Evolutionary conservation across 2,113 vertebrate species (phyloP).

Genomic region (Semicossyphus pulcher): DNA sequence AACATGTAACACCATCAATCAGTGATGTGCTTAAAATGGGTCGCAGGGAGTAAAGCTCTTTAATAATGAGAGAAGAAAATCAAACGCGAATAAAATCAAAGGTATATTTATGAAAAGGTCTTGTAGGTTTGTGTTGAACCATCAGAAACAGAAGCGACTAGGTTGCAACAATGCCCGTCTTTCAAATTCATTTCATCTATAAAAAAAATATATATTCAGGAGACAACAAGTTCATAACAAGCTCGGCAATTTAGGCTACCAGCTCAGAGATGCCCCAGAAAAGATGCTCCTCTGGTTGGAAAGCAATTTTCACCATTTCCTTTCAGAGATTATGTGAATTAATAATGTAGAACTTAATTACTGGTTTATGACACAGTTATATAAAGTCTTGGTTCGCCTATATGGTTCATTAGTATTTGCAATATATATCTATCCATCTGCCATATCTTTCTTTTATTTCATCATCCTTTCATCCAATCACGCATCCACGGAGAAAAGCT

Average conservation of each 20-base stretch:
- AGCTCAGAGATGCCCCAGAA: slow-evolving; percentile 41
- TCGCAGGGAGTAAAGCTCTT: neutral
- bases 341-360: slow-evolving; percentile 40
- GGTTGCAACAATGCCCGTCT: neutral
- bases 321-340: slow-evolving; percentile 32
- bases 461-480: neutral
- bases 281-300: slow-evolving; percentile 36
- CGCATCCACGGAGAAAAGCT: neutral
- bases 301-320: slow-evolving; percentile 27
- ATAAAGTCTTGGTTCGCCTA: neutral
- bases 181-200: too few relatives aligned
- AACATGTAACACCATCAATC: slow-evolving; percentile 13
- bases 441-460: too few relatives aligned
- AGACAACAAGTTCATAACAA: slow-evolving; percentile 34
- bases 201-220: too few relatives aligned
- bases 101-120: neutral
- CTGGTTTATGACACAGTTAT: slow-evolving; percentile 33
- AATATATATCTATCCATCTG: neutral
- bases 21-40: slow-evolving; percentile 15
- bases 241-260: slow-evolving; percentile 21
- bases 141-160: too few relatives aligned
- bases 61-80: slow-evolving; percentile 32
- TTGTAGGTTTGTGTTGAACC: slow-evolving; percentile 11
- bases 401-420: neutral
- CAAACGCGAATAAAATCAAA: slow-evolving; percentile 12